Evolutionary conservation across 2,888 invertebrate species (phyloP), one percentile per base, ranked within the genome.

Genomic region (Tenthredo distinguenda): DNA sequence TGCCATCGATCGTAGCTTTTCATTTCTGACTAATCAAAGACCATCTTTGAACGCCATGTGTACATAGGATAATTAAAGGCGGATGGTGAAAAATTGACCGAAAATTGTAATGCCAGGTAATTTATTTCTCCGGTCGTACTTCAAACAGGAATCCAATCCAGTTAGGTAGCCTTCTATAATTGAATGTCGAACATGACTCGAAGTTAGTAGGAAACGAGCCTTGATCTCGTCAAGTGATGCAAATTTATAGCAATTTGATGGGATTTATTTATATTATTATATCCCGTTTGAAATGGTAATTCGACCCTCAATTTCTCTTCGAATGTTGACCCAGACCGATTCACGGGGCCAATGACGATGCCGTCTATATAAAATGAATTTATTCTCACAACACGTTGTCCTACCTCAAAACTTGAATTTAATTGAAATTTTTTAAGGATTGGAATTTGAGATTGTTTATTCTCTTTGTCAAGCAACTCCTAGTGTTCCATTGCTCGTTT

Each of bases 161-260:
- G 43, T 47, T 26, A 21, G 26, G 26, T 21, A 9, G 74, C 43
- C 21, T 34, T 34, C 31, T 55, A 18, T 77, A 77, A 77, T 50
- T 77, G 55, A 77, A 77, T 77, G 21, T 31, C 55, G 31, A 77
- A 50, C 50, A 50, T 34, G 31, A 34, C 6, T 55, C 26, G 1
- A 50, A 55, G 31, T 77, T 47, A 55, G 18, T 50, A n/a, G 10
- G 15, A n/a, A 76, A 50, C 43, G 10, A 9, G 50, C 34, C 21
- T 55, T 77, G 77, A 77, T 77, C 77, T 77, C 77, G 31, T 77
- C 77, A 55, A 50, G 18, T 34, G 55, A 77, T 77, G 26, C n/a
- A 55, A 77, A 77, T 43, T 77, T 77, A 77, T 31, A 76, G 15
- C 43, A 18, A 76, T 21, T 50, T 76, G 47, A 31, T 47, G 31